Evolutionary conservation across 1,140 invertebrate species (phyloP).

Genomic region (Megalonaias nervosa): DNA sequence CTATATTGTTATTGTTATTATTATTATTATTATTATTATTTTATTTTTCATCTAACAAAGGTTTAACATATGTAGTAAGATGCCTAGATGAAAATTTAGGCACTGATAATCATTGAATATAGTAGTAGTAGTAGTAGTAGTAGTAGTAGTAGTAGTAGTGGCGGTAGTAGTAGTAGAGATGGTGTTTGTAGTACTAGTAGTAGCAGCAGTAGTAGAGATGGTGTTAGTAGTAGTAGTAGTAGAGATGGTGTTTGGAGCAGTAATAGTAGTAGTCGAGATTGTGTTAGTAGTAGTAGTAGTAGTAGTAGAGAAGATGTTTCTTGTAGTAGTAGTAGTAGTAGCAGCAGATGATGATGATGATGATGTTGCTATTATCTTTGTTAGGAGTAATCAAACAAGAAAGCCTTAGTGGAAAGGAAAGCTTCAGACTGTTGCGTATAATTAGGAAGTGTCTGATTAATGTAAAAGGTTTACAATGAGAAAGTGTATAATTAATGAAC

Average conservation of each 20-base stretch:
- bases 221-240: background rate
- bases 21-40: background rate
- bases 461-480: too few species aligned
- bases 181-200: background rate
- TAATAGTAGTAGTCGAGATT: background rate
- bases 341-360: background rate
- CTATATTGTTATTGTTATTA: background rate
- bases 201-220: background rate
- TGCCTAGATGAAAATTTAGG: background rate
- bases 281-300: constrained; percentile 1
- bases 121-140: background rate
- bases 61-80: background rate
- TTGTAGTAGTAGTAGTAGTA: constrained; percentile 1
- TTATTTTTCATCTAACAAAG: background rate
- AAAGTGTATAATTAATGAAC: too few species aligned
- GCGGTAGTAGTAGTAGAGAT: background rate
- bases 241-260: background rate
- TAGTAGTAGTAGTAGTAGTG: background rate
- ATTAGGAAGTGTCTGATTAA: too few species aligned
- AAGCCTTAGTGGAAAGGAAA: too few species aligned
- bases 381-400: too few species aligned
- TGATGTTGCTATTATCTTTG: too few species aligned
- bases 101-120: background rate
- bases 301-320: background rate
- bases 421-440: too few species aligned